Conservation (phyloP, 1,140 invertebrate species). For the Gonioctena quinquepunctata region DNA sequence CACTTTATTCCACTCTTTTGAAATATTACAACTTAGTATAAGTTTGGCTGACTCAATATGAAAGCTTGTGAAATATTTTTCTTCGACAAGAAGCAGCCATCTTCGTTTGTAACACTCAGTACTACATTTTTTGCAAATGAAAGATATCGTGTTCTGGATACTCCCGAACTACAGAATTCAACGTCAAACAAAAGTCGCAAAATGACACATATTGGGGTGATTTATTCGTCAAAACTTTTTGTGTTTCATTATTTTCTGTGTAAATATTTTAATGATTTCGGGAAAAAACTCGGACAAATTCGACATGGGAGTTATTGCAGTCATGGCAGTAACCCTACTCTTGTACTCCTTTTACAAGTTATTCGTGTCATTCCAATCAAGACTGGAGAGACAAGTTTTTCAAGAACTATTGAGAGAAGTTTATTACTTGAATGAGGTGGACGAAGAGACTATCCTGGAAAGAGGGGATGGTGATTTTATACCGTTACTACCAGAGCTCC, state of each 20-base stretch:
- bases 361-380: neutral
- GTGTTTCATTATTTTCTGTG: neutral
- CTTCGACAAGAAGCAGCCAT: too few relatives aligned
- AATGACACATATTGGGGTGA: neutral
- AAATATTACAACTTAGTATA: too few relatives aligned
- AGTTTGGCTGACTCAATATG: too few relatives aligned
- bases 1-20: too few relatives aligned
- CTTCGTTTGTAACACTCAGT: too few relatives aligned
- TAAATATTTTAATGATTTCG: neutral
- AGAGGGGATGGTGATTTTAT: neutral
- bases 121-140: too few relatives aligned
- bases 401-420: neutral
- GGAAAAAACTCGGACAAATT: neutral
- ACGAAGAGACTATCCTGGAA: neutral
- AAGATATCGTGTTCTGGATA: too few relatives aligned
- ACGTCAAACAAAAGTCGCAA: neutral
- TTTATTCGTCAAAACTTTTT: neutral
- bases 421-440: neutral
- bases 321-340: neutral
- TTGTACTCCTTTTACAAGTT: neutral
- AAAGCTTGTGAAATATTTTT: too few relatives aligned
- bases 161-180: neutral
- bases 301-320: neutral
- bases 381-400: neutral
- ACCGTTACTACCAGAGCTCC: neutral